phyloP scores from a whole-genome alignment of 2,113 vertebrate species.

The Brachyistius frenatus region DNA sequence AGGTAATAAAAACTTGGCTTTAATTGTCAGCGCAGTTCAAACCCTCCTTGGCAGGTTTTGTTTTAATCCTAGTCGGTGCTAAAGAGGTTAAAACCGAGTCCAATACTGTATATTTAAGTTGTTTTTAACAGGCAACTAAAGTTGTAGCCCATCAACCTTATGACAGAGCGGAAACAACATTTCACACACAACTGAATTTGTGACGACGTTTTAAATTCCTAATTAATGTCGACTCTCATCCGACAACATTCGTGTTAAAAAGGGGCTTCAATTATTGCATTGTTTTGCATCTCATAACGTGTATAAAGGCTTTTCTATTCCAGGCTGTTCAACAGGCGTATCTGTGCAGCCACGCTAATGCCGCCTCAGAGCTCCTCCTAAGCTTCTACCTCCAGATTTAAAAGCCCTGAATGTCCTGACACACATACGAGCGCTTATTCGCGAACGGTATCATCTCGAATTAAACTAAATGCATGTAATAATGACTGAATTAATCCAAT shows the following conservation, averaged over 20 bases:
- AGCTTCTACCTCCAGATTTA: neutral
- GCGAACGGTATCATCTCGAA: neutral
- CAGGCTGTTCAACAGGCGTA: too few relatives aligned
- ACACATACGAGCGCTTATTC: neutral
- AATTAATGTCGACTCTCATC: neutral
- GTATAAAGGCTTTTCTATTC: too few relatives aligned
- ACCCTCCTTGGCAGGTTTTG: neutral
- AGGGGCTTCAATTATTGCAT: too few relatives aligned
- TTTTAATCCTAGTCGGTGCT: neutral
- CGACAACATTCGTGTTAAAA: neutral
- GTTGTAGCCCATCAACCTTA: neutral
- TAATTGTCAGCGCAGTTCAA: neutral
- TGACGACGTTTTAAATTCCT: neutral
- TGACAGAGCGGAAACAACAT: neutral
- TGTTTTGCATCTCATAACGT: too few relatives aligned
- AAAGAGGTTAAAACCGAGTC: neutral
- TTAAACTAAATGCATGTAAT: slow-evolving; percentile 3
- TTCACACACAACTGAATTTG: too few relatives aligned
- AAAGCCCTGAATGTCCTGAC: neutral
- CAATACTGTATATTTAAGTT: neutral
- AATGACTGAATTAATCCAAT: slow-evolving; percentile 16
- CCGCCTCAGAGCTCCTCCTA: too few relatives aligned
- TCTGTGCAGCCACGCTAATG: neutral
- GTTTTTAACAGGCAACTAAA: neutral
- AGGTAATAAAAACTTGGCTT: neutral